Conservation (phyloP, 2,113 vertebrate species). For the Hirundichthys speculiger region DNA sequence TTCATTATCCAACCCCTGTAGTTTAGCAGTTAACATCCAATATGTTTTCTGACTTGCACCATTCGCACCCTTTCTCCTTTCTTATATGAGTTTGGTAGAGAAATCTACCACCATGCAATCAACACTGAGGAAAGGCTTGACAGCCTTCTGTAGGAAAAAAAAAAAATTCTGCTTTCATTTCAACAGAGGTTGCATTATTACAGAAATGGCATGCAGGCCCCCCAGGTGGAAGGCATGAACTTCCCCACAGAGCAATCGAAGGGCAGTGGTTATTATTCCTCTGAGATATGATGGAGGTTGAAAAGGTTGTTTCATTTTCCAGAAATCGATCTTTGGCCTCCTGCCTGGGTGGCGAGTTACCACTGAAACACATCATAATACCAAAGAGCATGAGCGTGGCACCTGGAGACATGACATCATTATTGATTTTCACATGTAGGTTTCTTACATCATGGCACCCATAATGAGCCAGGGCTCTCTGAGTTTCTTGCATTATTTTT, state of each 20-base stretch:
- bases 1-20: too few species aligned
- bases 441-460: not conserved
- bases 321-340: slow-evolving; percentile 19
- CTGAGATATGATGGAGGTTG: slow-evolving; percentile 33
- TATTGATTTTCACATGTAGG: slow-evolving; percentile 22
- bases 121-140: slow-evolving; percentile 5
- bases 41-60: too few species aligned
- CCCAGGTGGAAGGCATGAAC: slow-evolving; percentile 5
- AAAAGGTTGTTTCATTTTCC: slow-evolving; percentile 49
- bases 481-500: not conserved
- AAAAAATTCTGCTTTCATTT: slow-evolving; percentile 21
- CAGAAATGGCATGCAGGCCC: slow-evolving; percentile 3
- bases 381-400: slow-evolving; percentile 7
- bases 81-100: not conserved
- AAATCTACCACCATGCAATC: not conserved
- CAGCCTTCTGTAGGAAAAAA: slow-evolving; percentile 8
- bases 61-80: not conserved
- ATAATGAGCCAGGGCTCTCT: slow-evolving; percentile 1
- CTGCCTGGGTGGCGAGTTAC: not conserved
- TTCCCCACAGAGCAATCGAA: slow-evolving; percentile 9
- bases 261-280: slow-evolving; percentile 22
- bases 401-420: slow-evolving; percentile 10
- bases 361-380: slow-evolving; percentile 19
- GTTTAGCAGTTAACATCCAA: too few species aligned
- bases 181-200: slow-evolving; percentile 12